Evolutionary conservation across 1,140 invertebrate species (phyloP).

Genomic region (Drosophila melanica): DNA sequence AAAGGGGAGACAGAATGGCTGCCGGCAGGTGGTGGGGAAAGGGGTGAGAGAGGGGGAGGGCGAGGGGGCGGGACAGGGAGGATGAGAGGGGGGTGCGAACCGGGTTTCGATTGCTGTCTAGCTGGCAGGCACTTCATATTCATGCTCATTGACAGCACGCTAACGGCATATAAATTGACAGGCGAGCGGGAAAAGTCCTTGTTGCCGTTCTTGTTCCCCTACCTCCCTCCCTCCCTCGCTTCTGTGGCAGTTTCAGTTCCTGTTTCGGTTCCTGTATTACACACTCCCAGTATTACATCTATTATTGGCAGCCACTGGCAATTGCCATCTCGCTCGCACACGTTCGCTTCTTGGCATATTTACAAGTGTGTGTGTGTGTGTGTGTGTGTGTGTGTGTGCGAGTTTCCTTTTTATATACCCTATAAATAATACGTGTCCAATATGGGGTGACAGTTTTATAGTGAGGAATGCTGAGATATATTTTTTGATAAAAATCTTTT

Average conservation of each 20-base stretch:
- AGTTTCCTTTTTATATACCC: neutral
- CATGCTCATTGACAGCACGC: slow-evolving; percentile 81
- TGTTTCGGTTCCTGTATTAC: slow-evolving; percentile 16
- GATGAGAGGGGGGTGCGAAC: neutral
- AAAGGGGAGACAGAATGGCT: neutral
- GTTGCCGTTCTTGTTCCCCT: slow-evolving; percentile 1
- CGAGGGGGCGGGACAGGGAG: neutral
- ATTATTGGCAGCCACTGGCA: slow-evolving; percentile 17
- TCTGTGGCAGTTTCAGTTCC: slow-evolving; percentile 5
- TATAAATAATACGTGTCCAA: neutral
- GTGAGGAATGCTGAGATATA: no score
- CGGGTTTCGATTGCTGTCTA: neutral
- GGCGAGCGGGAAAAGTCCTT: slow-evolving; percentile 35
- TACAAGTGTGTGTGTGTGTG: neutral
- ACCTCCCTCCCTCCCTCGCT: neutral
- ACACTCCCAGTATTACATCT: slow-evolving; percentile 19
- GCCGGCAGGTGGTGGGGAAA: neutral
- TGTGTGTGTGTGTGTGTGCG: neutral
- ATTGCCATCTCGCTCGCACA: slow-evolving; percentile 6
- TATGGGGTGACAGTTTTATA: no score
- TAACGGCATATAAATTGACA: slow-evolving; percentile 82
- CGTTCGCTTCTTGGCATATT: neutral
- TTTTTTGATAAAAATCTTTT: no score
- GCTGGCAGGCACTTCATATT: slow-evolving; percentile 66
- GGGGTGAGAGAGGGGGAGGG: neutral